Percentiles rank a stretch among this genome's conserved stretches.
Conservation (phyloP, 2,797 vertebrate genomes). For the Triplophysa bombifrons region DNA sequence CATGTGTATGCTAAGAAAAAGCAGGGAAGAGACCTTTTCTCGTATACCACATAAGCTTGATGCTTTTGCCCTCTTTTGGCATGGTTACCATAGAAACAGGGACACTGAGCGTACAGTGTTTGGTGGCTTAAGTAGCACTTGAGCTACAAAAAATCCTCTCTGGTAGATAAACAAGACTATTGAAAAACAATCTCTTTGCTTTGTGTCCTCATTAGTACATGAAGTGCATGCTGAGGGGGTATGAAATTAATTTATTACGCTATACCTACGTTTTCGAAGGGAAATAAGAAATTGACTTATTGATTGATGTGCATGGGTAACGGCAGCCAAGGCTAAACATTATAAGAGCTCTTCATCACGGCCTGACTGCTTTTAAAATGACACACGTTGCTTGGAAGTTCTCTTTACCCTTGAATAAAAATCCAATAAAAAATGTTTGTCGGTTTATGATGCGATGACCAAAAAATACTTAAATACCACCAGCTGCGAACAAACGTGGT, state of each 20-base stretch:
- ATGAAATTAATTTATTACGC: constrained; percentile 24
- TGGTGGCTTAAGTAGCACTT: constrained; percentile 43
- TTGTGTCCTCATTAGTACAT: constrained; percentile 35
- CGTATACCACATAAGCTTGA: constrained; percentile 28
- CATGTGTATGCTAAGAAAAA: constrained; percentile 9
- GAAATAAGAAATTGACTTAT: constrained; percentile 32
- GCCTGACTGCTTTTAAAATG: constrained; percentile 32
- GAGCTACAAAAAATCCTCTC: neutral
- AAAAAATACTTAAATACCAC: constrained; percentile 6
- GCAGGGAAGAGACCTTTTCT: neutral
- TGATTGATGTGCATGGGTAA: constrained; percentile 27
- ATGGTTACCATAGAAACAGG: constrained; percentile 55
- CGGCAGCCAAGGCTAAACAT: constrained; percentile 33
- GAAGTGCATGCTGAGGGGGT: constrained; percentile 13
- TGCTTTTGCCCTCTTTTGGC: constrained; percentile 40
- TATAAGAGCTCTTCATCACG: constrained; percentile 51
- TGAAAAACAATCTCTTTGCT: constrained; percentile 24
- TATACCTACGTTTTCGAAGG: constrained; percentile 10
- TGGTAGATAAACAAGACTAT: constrained; percentile 36
- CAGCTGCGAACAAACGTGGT: constrained; percentile 13
- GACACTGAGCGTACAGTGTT: constrained; percentile 38
- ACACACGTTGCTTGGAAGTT: constrained; percentile 39
- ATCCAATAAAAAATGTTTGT: constrained; percentile 31
- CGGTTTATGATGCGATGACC: constrained; percentile 30
- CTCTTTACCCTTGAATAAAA: constrained; percentile 41